Evolutionary conservation across 2,113 vertebrate genomes (phyloP).

Genomic region (Nothobranchius furzeri): DNA sequence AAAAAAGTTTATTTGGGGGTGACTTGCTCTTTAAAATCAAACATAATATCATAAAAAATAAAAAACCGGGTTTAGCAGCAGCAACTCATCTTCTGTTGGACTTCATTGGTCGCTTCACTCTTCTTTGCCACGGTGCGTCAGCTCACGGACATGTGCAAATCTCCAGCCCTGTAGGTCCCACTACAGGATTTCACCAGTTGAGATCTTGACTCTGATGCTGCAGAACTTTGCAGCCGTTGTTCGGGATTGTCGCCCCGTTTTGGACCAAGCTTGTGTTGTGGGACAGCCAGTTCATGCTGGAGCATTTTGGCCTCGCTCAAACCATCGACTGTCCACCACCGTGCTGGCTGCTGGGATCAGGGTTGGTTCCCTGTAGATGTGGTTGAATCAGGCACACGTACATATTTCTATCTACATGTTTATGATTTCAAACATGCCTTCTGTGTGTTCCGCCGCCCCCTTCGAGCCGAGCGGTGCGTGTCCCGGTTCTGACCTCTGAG

Average conservation of each 20-base stretch:
- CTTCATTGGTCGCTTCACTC: no score
- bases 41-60: no score
- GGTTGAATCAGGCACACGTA: neutral
- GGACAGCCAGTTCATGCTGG: neutral
- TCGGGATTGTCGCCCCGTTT: neutral
- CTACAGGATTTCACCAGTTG: no score
- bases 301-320: neutral
- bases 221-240: no score
- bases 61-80: no score
- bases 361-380: neutral
- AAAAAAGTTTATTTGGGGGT: no score
- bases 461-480: slow-evolving; percentile 2
- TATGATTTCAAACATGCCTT: neutral
- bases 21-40: no score
- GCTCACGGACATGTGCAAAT: no score
- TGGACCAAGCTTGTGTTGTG: neutral
- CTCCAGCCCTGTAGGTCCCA: no score
- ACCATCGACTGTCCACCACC: neutral
- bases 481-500: slow-evolving; percentile 57
- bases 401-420: neutral
- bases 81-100: neutral
- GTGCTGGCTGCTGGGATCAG: neutral
- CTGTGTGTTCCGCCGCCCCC: neutral
- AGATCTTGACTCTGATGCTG: no score
- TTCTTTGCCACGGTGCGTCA: no score